Evolutionary conservation across 1,140 invertebrate species (phyloP).

Genomic region (Diorhabda carinulata): DNA sequence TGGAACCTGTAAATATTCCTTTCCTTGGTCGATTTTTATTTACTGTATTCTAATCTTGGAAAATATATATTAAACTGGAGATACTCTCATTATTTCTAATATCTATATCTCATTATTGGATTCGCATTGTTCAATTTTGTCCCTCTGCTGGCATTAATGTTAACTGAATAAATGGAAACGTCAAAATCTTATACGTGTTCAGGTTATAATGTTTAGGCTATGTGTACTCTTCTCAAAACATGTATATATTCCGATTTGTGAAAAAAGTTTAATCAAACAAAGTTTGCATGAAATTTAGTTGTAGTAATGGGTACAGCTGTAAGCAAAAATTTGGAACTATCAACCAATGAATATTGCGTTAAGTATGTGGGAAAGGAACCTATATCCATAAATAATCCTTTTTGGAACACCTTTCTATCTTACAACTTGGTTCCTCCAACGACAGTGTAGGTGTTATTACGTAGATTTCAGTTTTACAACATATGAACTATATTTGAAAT

Average conservation of each 20-base stretch:
- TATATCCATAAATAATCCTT: slow-evolving; percentile 84
- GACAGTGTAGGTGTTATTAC: slow-evolving; percentile 57
- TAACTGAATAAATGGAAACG: not conserved
- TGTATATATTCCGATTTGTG: not conserved
- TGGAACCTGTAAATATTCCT: too few species aligned
- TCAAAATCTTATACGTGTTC: slow-evolving; percentile 8
- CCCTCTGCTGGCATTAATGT: too few species aligned
- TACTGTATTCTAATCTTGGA: too few species aligned
- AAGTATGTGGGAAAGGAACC: slow-evolving; percentile 73
- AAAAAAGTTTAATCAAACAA: slow-evolving; percentile 4
- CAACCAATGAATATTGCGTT: slow-evolving; percentile 75
- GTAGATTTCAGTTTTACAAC: slow-evolving; percentile 14
- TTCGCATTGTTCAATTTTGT: too few species aligned
- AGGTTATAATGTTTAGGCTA: slow-evolving; percentile 9
- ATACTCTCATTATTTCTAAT: too few species aligned
- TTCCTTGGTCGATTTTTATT: too few species aligned
- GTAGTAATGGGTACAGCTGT: slow-evolving; percentile 76
- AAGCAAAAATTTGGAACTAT: slow-evolving; percentile 76
- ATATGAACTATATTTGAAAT: slow-evolving; percentile 6
- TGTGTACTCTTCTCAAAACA: slow-evolving; percentile 4
- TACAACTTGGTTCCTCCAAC: slow-evolving; percentile 81
- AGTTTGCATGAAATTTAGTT: not conserved
- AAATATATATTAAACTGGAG: too few species aligned
- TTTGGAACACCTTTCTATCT: slow-evolving; percentile 90
- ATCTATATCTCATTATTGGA: too few species aligned